A percentile compares a stretch with the other conserved stretches of the same genome.
phyloP scores from a whole-genome alignment of 2,797 vertebrate genomes.

The Microchirus variegatus region DNA sequence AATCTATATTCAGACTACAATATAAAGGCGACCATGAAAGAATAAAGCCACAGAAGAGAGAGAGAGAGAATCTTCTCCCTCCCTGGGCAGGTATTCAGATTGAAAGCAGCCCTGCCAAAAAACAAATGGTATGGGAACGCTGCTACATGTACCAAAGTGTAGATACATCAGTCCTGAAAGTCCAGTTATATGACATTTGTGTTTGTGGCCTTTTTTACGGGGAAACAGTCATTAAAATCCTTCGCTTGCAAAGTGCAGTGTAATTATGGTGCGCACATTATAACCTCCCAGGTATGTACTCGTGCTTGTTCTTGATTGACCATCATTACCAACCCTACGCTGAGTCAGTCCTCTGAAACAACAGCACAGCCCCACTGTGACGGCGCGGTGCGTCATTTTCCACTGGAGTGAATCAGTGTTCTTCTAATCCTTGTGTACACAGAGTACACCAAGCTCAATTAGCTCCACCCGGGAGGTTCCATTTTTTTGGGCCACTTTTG shows the following conservation, averaged over 20 bases:
- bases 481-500: no score
- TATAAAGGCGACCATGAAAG: no score
- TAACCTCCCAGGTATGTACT: constrained; percentile 18
- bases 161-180: background rate
- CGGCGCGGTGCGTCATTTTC: background rate
- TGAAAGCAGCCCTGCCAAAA: no score
- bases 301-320: background rate
- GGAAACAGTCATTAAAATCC: constrained; percentile 1
- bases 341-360: background rate
- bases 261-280: background rate
- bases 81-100: no score
- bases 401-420: background rate
- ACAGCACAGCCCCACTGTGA: background rate
- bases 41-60: no score
- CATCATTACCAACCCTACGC: background rate
- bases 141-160: background rate
- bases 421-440: background rate
- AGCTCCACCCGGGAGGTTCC: no score
- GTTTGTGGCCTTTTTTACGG: background rate
- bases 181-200: background rate
- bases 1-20: no score
- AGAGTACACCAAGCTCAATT: background rate
- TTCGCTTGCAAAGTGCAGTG: constrained; percentile 16
- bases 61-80: no score
- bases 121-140: background rate